These are phyloP conservation scores for Lerista edwardsae DNA, from an alignment of 2,797 vertebrate species.

Conservation along the genomic window DNA sequence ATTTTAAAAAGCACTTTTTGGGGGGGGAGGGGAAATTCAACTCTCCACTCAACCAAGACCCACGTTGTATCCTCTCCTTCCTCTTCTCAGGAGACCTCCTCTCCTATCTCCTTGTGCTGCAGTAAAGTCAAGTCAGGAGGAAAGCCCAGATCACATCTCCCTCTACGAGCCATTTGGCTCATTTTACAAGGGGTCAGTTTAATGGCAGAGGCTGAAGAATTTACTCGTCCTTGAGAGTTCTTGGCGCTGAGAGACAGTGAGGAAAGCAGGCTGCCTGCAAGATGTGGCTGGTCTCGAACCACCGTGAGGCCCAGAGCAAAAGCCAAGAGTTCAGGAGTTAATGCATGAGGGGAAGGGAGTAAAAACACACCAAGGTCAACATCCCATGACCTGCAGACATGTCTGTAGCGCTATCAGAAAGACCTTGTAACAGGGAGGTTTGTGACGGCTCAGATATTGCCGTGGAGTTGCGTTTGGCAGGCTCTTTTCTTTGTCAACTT, in stretches of 20 bases:
- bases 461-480: neutral
- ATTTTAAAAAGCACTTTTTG: no score
- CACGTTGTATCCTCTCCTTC: no score
- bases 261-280: conserved; percentile 41
- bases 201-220: conserved; percentile 59
- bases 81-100: no score
- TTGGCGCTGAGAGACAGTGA: conserved; percentile 44
- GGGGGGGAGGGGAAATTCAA: no score
- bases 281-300: conserved; percentile 63
- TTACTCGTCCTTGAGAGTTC: conserved; percentile 66
- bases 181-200: conserved; percentile 66
- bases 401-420: conserved; percentile 57
- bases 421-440: conserved; percentile 62
- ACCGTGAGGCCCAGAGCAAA: conserved; percentile 23
- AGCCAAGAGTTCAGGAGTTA: conserved; percentile 72
- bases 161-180: conserved; percentile 50
- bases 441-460: conserved; percentile 29
- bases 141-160: conserved; percentile 39
- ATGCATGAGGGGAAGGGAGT: conserved; percentile 67
- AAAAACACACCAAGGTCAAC: conserved; percentile 69
- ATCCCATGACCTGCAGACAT: conserved; percentile 67
- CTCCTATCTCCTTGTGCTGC: no score
- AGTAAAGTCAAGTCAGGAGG: no score
- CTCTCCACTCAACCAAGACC: no score
- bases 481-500: neutral